Evolutionary conservation across 2,113 vertebrate genomes (phyloP).

Genomic region (Brienomyrus longianalis): DNA sequence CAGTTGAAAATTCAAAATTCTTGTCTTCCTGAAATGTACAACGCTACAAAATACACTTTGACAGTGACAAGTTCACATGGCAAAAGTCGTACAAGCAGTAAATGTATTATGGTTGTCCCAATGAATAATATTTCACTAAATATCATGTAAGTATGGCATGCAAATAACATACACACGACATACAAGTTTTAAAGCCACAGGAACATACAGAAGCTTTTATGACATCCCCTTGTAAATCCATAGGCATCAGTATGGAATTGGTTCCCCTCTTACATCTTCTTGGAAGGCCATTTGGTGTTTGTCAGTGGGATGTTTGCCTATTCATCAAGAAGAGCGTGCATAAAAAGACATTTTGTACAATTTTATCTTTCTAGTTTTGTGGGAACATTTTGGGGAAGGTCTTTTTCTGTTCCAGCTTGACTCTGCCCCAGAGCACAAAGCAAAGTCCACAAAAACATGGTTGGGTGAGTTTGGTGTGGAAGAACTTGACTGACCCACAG

Average conservation of each 20-base stretch:
- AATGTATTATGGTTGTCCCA: conserved; percentile 51
- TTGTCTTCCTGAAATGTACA: conserved; percentile 55
- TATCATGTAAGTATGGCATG: conserved; percentile 46
- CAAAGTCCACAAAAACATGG: too few species aligned
- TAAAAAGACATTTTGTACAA: too few species aligned
- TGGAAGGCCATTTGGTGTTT: neutral
- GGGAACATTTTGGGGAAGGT: too few species aligned
- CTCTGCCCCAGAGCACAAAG: too few species aligned
- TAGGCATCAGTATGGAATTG: neutral
- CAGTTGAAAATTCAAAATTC: conserved; percentile 38
- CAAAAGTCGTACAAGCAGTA: conserved; percentile 27
- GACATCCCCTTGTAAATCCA: neutral
- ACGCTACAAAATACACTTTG: conserved; percentile 43
- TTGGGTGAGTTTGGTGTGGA: too few species aligned
- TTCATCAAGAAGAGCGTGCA: too few species aligned
- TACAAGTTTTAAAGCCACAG: neutral
- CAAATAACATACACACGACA: neutral
- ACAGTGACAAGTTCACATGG: conserved; percentile 29
- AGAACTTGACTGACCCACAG: too few species aligned
- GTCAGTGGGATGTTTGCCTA: neutral
- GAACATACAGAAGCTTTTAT: neutral
- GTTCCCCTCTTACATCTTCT: neutral
- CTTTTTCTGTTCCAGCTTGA: too few species aligned
- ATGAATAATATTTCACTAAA: conserved; percentile 39
- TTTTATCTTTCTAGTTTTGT: too few species aligned